Base-by-base conservation (phyloP, 1,140 invertebrate genomes). In the Drosophila elegans region DNA sequence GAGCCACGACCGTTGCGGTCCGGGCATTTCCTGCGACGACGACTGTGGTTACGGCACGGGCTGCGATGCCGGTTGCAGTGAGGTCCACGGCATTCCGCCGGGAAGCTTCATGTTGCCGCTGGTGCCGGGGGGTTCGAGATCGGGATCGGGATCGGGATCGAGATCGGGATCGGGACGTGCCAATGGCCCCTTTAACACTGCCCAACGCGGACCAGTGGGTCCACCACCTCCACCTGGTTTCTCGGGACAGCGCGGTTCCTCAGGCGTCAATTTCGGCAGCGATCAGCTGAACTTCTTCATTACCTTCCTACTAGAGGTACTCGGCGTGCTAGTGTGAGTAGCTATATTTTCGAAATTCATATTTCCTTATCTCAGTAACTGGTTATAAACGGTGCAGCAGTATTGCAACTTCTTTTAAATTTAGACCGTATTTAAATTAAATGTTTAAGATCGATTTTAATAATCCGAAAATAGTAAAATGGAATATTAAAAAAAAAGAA, bases 241-340 rank as follows among this genome's bases (percentile, higher is more conserved):
- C 3, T 2, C 34, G 11, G 41, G 16, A 25, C 11, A 34, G 11
- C 48, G 51, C 4, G 36, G 36, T 10, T 29, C 51, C 4, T 39
- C 39, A 13, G 72, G 72, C 1, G 3, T 73, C 1, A 49, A 39
- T 0, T 68, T 62, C 16, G 44, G 32, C 25, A 74, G 57, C 10
- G 73, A 77, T 3, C 45, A 27, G 16, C 6, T 88, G 6, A 88
- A 78, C 41, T 59, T 41, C 11, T 46, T 60, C 4, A 3, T 89
- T 6, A 89, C 74, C 9, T 83, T 80, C 3, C 34, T 83, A 0
- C 16, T 88, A 7, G 83, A 88, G 41, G 34, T 74, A 0, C 25
- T 89, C 10, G 76, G 84, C 1, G 86, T 88, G 13, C 64, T 86
- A 3, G 41, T 86, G 82, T 86, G 67, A 75, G 82, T 86, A 52